Conservation (phyloP, 2,888 invertebrate species). For the Trissolcus brochymenae region DNA sequence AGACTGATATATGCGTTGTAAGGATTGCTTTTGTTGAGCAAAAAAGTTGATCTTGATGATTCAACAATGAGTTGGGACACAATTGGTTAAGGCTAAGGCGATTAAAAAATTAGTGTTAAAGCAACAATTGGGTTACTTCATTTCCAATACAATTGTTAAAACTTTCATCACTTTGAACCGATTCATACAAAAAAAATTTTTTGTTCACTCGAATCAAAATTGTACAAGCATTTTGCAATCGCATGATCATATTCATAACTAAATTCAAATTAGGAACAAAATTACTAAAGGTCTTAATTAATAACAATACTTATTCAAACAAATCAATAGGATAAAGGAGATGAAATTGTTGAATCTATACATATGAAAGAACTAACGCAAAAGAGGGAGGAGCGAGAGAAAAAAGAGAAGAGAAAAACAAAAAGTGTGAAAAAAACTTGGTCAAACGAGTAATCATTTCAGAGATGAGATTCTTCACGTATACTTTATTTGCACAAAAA, state of each 20-base stretch:
- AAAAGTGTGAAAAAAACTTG: constrained; percentile 12
- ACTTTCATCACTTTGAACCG: no score
- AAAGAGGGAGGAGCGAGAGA: background rate
- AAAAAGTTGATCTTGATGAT: no score
- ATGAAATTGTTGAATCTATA: no score
- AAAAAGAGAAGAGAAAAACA: background rate
- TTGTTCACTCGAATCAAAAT: no score
- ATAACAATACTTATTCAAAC: no score
- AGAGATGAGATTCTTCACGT: constrained; percentile 18
- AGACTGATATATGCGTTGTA: no score
- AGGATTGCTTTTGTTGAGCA: no score
- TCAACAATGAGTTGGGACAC: background rate
- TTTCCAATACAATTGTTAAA: background rate
- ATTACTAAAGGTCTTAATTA: background rate
- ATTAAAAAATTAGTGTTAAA: constrained; percentile 9
- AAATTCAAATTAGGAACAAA: background rate
- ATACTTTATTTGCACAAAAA: constrained; percentile 40
- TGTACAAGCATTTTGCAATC: no score
- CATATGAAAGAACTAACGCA: background rate
- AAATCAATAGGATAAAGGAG: no score
- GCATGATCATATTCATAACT: background rate
- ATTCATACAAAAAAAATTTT: no score
- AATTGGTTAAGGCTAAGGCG: constrained; percentile 1
- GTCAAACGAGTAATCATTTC: constrained; percentile 1
- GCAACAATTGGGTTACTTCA: constrained; percentile 7